Evolutionary conservation across 2,888 invertebrate species (phyloP).

Genomic region (Meghimatium bilineatum): DNA sequence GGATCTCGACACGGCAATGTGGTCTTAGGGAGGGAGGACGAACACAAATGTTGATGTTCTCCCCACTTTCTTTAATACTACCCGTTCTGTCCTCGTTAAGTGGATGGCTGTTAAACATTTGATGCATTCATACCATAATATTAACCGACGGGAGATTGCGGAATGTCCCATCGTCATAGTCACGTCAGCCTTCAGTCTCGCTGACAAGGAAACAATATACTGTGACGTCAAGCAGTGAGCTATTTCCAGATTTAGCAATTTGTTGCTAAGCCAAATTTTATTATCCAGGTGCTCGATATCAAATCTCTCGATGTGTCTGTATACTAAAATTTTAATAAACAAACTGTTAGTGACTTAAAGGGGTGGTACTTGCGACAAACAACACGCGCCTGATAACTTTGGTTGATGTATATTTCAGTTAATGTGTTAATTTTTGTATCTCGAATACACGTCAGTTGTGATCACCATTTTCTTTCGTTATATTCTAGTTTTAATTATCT

Average conservation of each 20-base stretch:
- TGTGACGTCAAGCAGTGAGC: conserved; percentile 9
- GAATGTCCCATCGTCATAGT: neutral
- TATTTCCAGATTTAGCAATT: neutral
- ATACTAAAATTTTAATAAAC: neutral
- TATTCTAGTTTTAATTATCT: too few relatives aligned
- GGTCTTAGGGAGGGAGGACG: neutral
- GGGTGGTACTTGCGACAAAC: too few relatives aligned
- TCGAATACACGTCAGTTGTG: too few relatives aligned
- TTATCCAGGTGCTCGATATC: neutral
- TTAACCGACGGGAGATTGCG: conserved; percentile 8
- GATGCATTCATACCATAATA: conserved; percentile 1
- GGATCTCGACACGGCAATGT: neutral
- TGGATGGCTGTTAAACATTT: conserved; percentile 15
- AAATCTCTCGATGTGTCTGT: neutral
- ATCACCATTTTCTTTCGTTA: too few relatives aligned
- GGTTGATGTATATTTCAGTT: too few relatives aligned
- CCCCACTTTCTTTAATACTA: neutral
- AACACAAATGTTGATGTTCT: conserved; percentile 1
- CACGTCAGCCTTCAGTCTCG: neutral
- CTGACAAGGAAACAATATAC: neutral
- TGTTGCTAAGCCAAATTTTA: neutral
- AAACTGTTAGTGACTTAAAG: neutral
- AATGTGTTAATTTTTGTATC: too few relatives aligned
- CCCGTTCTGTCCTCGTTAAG: conserved; percentile 4
- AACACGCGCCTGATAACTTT: too few relatives aligned